phyloP scores from a whole-genome alignment of 1,140 invertebrate genomes.

The Bombus polaris region DNA sequence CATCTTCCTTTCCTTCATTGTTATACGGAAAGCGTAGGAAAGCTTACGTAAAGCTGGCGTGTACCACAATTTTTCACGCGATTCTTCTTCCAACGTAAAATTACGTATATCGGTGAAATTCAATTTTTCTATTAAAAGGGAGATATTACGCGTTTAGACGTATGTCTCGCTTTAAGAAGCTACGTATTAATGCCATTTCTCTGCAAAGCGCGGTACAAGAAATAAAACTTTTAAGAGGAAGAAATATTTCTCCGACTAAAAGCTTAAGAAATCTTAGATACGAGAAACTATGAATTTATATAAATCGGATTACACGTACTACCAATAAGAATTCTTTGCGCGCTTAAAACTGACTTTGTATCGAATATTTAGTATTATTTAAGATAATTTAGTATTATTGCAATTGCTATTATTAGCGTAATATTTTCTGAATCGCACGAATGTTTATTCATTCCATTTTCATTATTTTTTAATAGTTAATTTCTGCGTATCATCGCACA shows the following conservation, averaged over 20 bases:
- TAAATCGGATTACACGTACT: not conserved
- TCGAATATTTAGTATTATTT: too few species aligned
- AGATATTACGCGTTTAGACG: not conserved
- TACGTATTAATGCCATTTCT: not conserved
- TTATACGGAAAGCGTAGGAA: not conserved
- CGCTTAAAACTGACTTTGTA: not conserved
- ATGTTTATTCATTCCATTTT: not conserved
- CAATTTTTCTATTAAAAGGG: not conserved
- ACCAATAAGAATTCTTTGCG: not conserved
- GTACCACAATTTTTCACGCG: not conserved
- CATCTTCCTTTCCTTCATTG: conserved; percentile 15
- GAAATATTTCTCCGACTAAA: not conserved
- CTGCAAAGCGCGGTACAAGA: not conserved
- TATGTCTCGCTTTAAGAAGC: not conserved
- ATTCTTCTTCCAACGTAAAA: not conserved
- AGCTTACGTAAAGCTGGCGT: conserved; percentile 1
- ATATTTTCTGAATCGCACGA: not conserved
- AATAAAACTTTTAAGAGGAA: not conserved
- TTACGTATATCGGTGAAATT: not conserved
- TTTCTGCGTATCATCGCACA: not conserved
- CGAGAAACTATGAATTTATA: not conserved
- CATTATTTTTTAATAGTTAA: not conserved
- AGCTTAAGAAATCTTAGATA: not conserved
- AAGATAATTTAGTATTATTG: too few species aligned
- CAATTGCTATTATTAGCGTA: too few species aligned